Evolutionary conservation across 2,888 invertebrate species (phyloP).

Genomic region (Panzeria rudis): DNA sequence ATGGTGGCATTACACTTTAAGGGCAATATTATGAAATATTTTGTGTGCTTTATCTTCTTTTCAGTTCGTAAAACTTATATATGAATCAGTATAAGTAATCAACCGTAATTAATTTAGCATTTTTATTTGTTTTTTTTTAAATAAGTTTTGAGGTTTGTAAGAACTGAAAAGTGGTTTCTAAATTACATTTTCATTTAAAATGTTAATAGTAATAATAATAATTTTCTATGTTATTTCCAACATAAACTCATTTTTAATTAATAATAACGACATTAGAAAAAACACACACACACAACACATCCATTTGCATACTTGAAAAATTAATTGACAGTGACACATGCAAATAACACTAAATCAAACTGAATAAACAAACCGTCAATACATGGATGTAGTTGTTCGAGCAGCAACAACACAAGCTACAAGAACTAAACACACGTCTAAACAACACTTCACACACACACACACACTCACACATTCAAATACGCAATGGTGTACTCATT

Average conservation of each 20-base stretch:
- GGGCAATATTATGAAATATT: no score
- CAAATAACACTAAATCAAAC: slow-evolving; percentile 62
- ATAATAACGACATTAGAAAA: slow-evolving; percentile 48
- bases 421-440: no score
- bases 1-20: no score
- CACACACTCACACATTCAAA: not conserved
- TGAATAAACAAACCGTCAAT: slow-evolving; percentile 27
- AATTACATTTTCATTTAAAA: slow-evolving; percentile 15
- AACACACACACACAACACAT: not conserved
- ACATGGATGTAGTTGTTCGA: not conserved
- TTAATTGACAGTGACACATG: slow-evolving; percentile 64
- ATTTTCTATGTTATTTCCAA: slow-evolving; percentile 10
- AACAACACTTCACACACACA: not conserved
- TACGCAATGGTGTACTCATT: not conserved
- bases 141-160: not conserved
- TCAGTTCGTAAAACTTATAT: no score
- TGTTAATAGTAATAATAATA: slow-evolving; percentile 16
- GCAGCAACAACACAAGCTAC: slow-evolving; percentile 1
- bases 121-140: not conserved
- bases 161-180: not conserved
- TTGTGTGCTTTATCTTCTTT: no score
- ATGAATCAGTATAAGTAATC: not conserved
- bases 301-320: not conserved
- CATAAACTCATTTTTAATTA: slow-evolving; percentile 44
- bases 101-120: not conserved